A percentile compares a stretch with the other conserved stretches of the same genome.
Evolutionary conservation across 2,797 vertebrate species (phyloP).

Genomic region (Cryptoprocta ferox): DNA sequence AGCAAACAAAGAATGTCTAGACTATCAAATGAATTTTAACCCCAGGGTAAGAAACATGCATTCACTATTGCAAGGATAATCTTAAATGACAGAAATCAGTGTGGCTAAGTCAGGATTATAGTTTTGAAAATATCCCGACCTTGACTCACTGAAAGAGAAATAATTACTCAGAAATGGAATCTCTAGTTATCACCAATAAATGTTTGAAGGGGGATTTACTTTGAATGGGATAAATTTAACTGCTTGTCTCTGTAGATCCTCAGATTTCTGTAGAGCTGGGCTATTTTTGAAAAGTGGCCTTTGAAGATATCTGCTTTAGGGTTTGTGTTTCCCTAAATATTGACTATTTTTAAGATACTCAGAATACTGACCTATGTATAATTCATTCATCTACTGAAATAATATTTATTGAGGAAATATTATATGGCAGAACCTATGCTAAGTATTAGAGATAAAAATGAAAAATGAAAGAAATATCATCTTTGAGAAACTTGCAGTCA

Average conservation of each 20-base stretch:
- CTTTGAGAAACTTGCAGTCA: background rate
- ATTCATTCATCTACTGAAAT: constrained; percentile 36
- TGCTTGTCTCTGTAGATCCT: constrained; percentile 33
- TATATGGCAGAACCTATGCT: background rate
- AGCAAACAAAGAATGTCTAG: constrained; percentile 59
- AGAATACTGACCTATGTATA: background rate
- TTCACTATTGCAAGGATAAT: constrained; percentile 51
- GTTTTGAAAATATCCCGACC: constrained; percentile 39
- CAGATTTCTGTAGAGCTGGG: background rate
- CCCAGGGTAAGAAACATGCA: background rate
- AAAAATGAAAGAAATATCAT: background rate
- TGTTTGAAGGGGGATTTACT: constrained; percentile 41
- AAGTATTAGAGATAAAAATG: background rate
- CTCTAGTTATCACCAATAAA: constrained; percentile 47
- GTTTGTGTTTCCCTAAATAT: background rate
- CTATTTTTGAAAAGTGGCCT: constrained; percentile 50
- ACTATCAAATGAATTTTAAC: constrained; percentile 41
- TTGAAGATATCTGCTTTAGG: constrained; percentile 17
- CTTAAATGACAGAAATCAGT: constrained; percentile 62
- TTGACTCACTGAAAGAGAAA: constrained; percentile 55
- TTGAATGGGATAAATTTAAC: constrained; percentile 49
- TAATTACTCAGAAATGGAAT: constrained; percentile 9
- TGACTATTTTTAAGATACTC: background rate
- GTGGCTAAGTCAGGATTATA: constrained; percentile 32
- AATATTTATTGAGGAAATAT: constrained; percentile 54